Evolutionary conservation across 2,113 vertebrate genomes (phyloP), one percentile per base, ranked within the genome.

Genomic region (Tachysurus vachellii): DNA sequence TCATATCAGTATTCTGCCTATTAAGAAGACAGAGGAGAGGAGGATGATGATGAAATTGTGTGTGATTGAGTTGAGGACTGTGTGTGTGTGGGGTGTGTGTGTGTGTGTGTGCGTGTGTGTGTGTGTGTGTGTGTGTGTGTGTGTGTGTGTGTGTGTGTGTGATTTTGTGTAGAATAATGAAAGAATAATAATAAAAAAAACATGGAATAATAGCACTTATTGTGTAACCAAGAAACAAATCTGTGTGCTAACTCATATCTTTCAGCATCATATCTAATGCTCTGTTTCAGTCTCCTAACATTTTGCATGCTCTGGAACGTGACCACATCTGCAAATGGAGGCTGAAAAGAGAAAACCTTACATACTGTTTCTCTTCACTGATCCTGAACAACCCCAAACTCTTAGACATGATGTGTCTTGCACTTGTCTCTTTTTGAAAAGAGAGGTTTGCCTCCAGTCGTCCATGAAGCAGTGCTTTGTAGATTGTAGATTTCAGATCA

Each of bases 1-100:
- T 92, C 92, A 92, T 92, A 92, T 79, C 87, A 81, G 89, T 91
- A 94, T 93, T 92, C 91, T 90, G 91, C 84, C 93, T 89, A 88
- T 70, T 88, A 88, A 90, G 89, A 26, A 86, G 53, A 77, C 17
- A 19, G 36, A n/a, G 53, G 36, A 68, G 36, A 68, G 62, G 73
- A 73, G 11, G 36, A 59, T 21, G 73, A 73, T 7, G 36, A 59
- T n/a, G 19, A 53, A 3, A 53, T 50, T 50, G 42, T 50, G 36
- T 73, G 2, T 21, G 70, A 21, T 11, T 11, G 68, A 26, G 31
- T 31, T 70, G 66, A 70, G 66, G 36, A 42, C 36, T 50, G 47
- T 50, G 47, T 2, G 47, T 2, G 47, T 2, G 47, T 2, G 47
- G 8, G 47, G 8, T n/a, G n/a, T n/a, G n/a, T n/a, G n/a, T 50